Base-by-base conservation (phyloP, 2,888 invertebrate species). In the Cotesia congregata region DNA sequence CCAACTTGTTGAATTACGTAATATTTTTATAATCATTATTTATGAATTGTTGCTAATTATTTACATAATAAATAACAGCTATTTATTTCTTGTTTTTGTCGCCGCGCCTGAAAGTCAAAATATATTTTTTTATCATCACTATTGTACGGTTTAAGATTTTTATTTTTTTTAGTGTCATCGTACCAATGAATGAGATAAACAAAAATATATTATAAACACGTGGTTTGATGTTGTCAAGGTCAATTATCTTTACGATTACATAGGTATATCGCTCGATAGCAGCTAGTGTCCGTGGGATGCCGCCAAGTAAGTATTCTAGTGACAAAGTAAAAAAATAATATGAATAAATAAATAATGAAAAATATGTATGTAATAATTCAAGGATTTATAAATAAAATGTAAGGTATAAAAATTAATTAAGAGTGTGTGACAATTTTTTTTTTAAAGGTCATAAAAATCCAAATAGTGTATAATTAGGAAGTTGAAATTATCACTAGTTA, bases 371-470 rank as follows among this genome's bases (percentile, higher is more conserved):
- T 4, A 30, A 30, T 30, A 30, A 50, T 50, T 50, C 50, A 50
- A 50, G 50, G 50, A 50, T 50, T 7, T 85, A 85, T 87, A 87
- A 86, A 86, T 85, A 85, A 85, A 87, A 86, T 85, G 85, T 83
- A 83, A 50, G 12, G 12, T 50, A 50, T 9, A 4, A 50, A 50
- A 50, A 12, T 12, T 50, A 12, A 50, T 50, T 30, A 30, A 30
- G 30, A 30, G 3, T 30, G 30, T 30, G 30, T 3, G 30, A 30
- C 30, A 30, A 30, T 30, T 30, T 30, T 30, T 30, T 30, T 30
- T 30, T 30, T 3, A 30, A 30, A 30, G 3, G 30, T 30, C 30
- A 30, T 30, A 30, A 30, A 30, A 30, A 30, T 30, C 30, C 30
- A 30, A 30, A 30, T 30, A 30, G 0, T 30, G 30, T 30, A 30